Conservation (phyloP, 2,113 vertebrate species). For the Neofelis nebulosa region DNA sequence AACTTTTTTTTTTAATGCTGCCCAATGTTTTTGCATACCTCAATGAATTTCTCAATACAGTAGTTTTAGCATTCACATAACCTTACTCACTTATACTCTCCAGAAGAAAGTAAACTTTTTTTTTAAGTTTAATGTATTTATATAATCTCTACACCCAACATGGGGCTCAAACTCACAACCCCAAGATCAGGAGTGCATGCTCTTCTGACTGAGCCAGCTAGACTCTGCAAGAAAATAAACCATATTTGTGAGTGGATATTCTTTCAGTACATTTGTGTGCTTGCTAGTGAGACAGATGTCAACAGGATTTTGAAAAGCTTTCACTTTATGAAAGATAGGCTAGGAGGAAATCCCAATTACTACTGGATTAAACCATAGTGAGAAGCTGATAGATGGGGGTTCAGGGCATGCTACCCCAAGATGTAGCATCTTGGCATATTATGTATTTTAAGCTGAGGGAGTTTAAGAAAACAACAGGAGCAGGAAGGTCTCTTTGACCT, state of each 20-base stretch:
- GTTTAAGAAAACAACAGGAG: background rate
- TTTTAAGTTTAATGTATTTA: background rate
- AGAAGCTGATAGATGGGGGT: background rate
- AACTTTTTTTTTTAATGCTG: background rate
- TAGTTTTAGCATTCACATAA: background rate
- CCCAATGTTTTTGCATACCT: background rate
- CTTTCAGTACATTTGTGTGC: background rate
- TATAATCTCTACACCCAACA: background rate
- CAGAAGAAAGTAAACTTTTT: constrained; percentile 11
- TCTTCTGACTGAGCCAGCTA: background rate
- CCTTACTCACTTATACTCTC: background rate
- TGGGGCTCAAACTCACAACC: background rate
- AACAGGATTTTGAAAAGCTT: constrained; percentile 32
- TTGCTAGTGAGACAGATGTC: constrained; percentile 28
- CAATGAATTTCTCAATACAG: background rate
- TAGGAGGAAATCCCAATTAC: background rate
- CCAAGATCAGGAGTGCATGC: background rate
- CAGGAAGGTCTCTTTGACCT: background rate
- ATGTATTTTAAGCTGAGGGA: background rate
- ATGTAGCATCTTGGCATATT: background rate
- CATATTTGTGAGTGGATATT: background rate
- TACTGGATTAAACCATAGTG: background rate
- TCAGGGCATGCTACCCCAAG: background rate
- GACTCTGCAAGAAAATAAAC: background rate
- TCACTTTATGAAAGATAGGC: constrained; percentile 35